Evolutionary conservation across 2,113 vertebrate genomes (phyloP).

Genomic region (Thamnaconus septentrionalis): DNA sequence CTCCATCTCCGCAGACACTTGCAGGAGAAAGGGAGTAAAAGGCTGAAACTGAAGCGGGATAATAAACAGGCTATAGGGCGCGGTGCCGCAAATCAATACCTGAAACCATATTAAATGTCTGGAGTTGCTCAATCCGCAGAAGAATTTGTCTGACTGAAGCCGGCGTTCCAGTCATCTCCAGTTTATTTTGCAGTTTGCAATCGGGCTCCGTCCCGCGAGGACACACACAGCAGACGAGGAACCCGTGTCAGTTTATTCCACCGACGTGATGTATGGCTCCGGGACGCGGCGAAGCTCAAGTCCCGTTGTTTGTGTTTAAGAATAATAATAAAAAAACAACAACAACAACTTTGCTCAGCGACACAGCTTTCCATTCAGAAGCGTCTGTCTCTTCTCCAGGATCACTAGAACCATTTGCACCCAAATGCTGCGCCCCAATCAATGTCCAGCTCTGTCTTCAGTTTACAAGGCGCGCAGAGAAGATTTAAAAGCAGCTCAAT

Average conservation of each 20-base stretch:
- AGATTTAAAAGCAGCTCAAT: too few relatives aligned
- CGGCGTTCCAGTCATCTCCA: conserved; percentile 40
- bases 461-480: too few relatives aligned
- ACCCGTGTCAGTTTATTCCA: conserved; percentile 9
- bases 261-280: neutral
- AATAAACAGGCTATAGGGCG: conserved; percentile 64
- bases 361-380: too few relatives aligned
- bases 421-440: too few relatives aligned
- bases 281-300: too few relatives aligned
- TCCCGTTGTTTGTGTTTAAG: too few relatives aligned
- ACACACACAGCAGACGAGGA: conserved; percentile 5
- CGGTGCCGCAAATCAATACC: conserved; percentile 68
- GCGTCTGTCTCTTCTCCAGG: too few relatives aligned
- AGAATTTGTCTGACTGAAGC: conserved; percentile 61
- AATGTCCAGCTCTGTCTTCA: too few relatives aligned
- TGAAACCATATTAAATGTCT: conserved; percentile 69
- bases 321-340: too few relatives aligned
- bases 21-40: conserved; percentile 53
- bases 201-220: conserved; percentile 19
- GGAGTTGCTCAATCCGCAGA: conserved; percentile 57
- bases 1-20: conserved; percentile 39
- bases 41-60: conserved; percentile 65
- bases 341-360: too few relatives aligned
- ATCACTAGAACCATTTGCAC: too few relatives aligned
- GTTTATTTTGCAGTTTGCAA: conserved; percentile 47